These are phyloP conservation scores for Gadopsis bispinosus DNA, from an alignment of 2,797 vertebrate genomes.

Conservation along the genomic window DNA sequence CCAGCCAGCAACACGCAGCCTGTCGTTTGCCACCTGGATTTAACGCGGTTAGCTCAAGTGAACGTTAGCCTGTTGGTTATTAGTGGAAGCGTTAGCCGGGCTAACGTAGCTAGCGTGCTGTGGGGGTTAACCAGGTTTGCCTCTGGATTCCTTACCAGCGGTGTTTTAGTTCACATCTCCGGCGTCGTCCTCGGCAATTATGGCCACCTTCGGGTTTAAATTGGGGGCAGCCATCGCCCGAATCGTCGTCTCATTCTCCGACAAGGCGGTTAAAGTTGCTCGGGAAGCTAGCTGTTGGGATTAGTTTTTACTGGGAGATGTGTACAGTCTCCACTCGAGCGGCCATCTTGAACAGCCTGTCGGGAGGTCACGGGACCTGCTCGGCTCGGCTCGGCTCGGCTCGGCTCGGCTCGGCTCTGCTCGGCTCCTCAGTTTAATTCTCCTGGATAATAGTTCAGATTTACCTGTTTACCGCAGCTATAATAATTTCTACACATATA, in stretches of 20 bases:
- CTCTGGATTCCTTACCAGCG: constrained; percentile 51
- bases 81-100: constrained; percentile 27
- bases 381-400: too few species aligned
- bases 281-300: constrained; percentile 30
- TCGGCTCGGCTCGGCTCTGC: too few species aligned
- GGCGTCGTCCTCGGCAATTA: not conserved
- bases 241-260: constrained; percentile 5
- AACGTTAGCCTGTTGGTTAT: not conserved
- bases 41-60: constrained; percentile 25
- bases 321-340: constrained; percentile 53
- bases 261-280: not conserved
- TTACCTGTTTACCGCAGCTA: not conserved
- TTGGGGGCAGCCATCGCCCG: not conserved
- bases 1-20: not conserved
- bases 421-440: too few species aligned
- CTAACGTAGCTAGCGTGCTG: constrained; percentile 44
- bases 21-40: constrained; percentile 13
- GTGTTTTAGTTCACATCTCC: constrained; percentile 57
- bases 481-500: not conserved
- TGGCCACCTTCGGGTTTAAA: not conserved
- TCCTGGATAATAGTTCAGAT: too few species aligned
- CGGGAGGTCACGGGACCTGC: constrained; percentile 48
- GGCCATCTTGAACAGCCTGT: constrained; percentile 73
- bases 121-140: constrained; percentile 20
- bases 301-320: constrained; percentile 45